Conservation (phyloP, 2,113 vertebrate genomes). For the Boleophthalmus pectinirostris region DNA sequence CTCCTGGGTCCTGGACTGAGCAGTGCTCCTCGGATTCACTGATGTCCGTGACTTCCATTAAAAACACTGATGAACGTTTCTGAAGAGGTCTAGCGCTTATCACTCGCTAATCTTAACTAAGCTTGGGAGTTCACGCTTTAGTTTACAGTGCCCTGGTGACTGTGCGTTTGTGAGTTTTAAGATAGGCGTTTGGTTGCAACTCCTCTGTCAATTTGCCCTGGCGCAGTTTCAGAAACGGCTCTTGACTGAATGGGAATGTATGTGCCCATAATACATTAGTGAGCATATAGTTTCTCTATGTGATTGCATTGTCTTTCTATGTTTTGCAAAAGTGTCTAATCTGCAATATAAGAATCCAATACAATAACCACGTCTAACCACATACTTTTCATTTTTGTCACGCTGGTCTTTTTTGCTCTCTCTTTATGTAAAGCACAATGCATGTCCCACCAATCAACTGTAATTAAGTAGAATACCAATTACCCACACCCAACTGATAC, state of each 20-base stretch:
- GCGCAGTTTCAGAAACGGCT: too few relatives aligned
- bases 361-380: background rate
- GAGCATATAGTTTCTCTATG: background rate
- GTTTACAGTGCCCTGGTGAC: too few relatives aligned
- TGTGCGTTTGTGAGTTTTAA: too few relatives aligned
- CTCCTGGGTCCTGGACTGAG: background rate
- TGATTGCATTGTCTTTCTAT: background rate
- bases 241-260: too few relatives aligned
- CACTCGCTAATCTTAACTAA: too few relatives aligned
- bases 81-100: background rate
- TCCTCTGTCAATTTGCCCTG: background rate
- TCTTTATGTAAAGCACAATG: background rate
- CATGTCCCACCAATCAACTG: background rate
- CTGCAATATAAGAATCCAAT: background rate
- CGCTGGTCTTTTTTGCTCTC: background rate
- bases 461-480: slow-evolving; percentile 2
- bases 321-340: background rate
- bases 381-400: background rate
- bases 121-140: background rate
- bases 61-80: background rate
- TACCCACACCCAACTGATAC: background rate
- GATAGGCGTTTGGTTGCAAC: background rate
- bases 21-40: background rate
- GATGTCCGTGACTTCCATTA: background rate
- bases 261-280: background rate